Base-by-base conservation (phyloP, 2,797 vertebrate species). In the Peromyscus melanophrys region DNA sequence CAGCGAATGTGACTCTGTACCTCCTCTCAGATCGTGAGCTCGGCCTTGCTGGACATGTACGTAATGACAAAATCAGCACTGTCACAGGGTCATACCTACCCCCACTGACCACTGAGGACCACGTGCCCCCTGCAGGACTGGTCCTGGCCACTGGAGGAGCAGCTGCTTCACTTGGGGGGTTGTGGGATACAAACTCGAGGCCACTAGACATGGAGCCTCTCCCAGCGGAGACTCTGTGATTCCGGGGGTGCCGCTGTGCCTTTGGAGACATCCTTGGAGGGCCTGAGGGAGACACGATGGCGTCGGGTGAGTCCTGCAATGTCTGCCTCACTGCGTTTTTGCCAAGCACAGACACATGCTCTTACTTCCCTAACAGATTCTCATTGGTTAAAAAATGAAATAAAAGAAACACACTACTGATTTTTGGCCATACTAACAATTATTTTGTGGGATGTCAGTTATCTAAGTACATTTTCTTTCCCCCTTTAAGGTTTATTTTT, bases 251-350 rank as follows among this genome's bases (percentile, higher is more conserved):
- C 94, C 99, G 98, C 98, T 99, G 99, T 96, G 99, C 99, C 98
- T 99, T 99, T 89, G 99, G 99, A 98, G 99, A 99, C 99, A 99
- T 99, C 99, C 99, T 99, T 90, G 99, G 99, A 97, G 99, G 99
- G 98, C 99, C 99, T 99, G 98, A 97, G 97, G 94, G 98, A 98
- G 98, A 95, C 98, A 98, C 0, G 86, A 82, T 12, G 63, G 98
- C 88, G 98, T 97, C 96, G 97, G 89, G 87, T 98, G 90, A 99
- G 96, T 97, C 93, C n/a, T 91, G 92, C 1, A 61, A 7, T 19
- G 31, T 55, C 61, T 40, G 80, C 73, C 63, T 78, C 37, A 90
- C 37, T 55, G 61, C 2, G 88, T 55, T 93, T 83, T 59, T 91
- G 25, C 52, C 90, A 83, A 80, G 63, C 14, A 90, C 1, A 83